A percentile compares a stretch with the other conserved stretches of the same genome.
phyloP scores from a whole-genome alignment of 2,888 invertebrate genomes.

The Cetonia aurata region DNA sequence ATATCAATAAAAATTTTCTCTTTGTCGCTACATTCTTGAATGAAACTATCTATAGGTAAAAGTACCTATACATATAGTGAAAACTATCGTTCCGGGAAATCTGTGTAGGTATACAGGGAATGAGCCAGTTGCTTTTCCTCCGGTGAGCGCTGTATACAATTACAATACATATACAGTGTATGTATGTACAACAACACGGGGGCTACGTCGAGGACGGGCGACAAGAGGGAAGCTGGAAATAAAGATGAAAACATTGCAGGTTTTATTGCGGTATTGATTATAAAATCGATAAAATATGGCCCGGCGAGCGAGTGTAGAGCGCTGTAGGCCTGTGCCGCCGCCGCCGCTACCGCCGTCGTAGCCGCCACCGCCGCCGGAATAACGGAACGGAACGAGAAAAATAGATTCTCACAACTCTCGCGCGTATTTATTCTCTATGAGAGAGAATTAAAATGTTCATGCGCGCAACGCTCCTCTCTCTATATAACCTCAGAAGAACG shows the following conservation, averaged over 20 bases:
- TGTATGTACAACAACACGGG: neutral
- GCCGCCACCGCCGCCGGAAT: constrained; percentile 45
- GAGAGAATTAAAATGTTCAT: constrained; percentile 67
- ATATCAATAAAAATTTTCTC: too few species aligned
- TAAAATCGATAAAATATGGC: constrained; percentile 70
- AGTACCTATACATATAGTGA: neutral
- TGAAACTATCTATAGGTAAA: neutral
- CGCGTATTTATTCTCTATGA: constrained; percentile 62
- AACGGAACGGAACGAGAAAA: constrained; percentile 65
- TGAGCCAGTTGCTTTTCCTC: neutral
- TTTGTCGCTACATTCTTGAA: too few species aligned
- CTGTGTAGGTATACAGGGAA: neutral
- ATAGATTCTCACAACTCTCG: constrained; percentile 64
- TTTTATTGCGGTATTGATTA: constrained; percentile 70
- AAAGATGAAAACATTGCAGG: constrained; percentile 69
- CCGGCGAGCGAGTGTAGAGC: constrained; percentile 49
- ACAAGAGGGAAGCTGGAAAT: constrained; percentile 64
- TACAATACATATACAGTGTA: neutral
- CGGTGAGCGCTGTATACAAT: constrained; percentile 16
- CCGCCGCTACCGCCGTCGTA: constrained; percentile 49
- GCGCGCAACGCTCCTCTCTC: constrained; percentile 54
- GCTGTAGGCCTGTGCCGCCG: constrained; percentile 41
- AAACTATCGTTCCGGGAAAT: neutral
- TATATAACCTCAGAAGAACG: constrained; percentile 69
- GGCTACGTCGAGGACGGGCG: constrained; percentile 13